A percentile compares a stretch with the other conserved stretches of the same genome.
These are phyloP conservation scores for Scrobipalpa atriplicella DNA, from an alignment of 2,888 invertebrate genomes.

Conservation along the genomic window DNA sequence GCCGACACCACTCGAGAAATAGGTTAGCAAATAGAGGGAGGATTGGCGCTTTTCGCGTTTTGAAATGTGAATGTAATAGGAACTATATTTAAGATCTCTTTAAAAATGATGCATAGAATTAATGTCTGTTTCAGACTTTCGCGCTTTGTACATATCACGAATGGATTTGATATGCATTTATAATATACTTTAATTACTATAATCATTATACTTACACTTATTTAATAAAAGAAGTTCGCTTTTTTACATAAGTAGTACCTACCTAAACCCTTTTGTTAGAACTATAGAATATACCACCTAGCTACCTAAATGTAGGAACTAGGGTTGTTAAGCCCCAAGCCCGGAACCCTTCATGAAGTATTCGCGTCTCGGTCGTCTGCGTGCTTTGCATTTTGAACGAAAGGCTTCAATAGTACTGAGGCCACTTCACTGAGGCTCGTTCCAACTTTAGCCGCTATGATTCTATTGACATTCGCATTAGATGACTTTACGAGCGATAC, in stretches of 20 bases:
- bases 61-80: no score
- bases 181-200: no score
- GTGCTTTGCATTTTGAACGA: neutral
- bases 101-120: no score
- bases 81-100: no score
- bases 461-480: neutral
- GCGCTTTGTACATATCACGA: no score
- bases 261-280: neutral
- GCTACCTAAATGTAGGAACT: no score
- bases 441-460: neutral
- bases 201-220: no score
- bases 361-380: neutral
- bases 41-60: neutral
- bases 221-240: neutral
- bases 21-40: conserved; percentile 2
- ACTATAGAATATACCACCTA: neutral
- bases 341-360: conserved; percentile 5
- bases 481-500: neutral
- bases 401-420: conserved; percentile 8
- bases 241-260: neutral
- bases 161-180: no score
- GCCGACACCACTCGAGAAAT: neutral
- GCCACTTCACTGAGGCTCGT: neutral
- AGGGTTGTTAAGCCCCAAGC: neutral
- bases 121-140: no score